Evolutionary conservation across 2,888 invertebrate genomes (phyloP), one percentile per base, ranked within the genome.

Genomic region (Caenorhabditis sp.): DNA sequence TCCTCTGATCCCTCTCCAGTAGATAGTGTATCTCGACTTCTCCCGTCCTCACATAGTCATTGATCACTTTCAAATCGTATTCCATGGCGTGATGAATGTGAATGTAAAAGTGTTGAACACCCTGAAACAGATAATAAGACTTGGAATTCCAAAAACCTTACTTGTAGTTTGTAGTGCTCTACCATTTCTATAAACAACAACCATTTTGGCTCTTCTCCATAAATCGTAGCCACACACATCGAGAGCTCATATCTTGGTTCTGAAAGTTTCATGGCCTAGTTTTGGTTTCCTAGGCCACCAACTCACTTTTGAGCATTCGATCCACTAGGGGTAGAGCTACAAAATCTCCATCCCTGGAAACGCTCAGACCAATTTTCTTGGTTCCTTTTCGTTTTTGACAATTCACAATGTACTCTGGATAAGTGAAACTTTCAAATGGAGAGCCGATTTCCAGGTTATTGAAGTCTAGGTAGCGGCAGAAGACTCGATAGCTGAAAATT

Each of bases 81-180:
- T 31, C 35, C 1, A 56, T 44, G 0, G 64, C 70, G 26, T 81
- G 41, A 22, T 61, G 64, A 19, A 75, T 38, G 41, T 81, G 56
- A 3, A 81, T 24, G 16, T 81, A 82, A 38, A 82, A 82, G 41
- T 82, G 76, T 44, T 63, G 22, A 6, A 68, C 68, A 0, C 82
- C 82, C 59, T 73, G 26, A 26, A 73, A 54, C 12, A 26, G 12
- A 0, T 35, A 7, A 10, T 44, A 14, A 10, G 8, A 35, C 31
- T 47, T 24, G 19, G 28, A 66, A 16, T 0, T n/a, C 24, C 38
- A 4, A 31, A 3, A 41, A 26, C n/a, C 2, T 24, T 19, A 70
- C 69, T 49, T 81, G 81, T 54, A 81, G 16, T 26, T 76, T 82
- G 41, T 47, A 82, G 31, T 82, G 81, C 47, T 82, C 81, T 26